Conservation (phyloP, 2,113 vertebrate genomes). For the Leuciscus idus region DNA sequence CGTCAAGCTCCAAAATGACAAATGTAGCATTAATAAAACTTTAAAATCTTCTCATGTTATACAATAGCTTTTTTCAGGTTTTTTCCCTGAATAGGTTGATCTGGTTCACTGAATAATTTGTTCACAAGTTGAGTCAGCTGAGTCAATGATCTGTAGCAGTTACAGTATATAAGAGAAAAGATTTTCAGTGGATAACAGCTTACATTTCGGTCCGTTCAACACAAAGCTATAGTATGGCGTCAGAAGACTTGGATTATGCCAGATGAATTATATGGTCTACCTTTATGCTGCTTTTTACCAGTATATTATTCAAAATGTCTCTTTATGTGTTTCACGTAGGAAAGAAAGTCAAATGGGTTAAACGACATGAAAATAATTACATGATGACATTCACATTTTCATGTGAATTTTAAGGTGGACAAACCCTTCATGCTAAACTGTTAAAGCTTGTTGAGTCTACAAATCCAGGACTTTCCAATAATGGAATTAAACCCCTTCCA, state of each 20-base stretch:
- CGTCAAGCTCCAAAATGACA: background rate
- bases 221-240: background rate
- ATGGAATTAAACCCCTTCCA: conserved; percentile 1
- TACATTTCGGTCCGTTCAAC: background rate
- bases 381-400: background rate
- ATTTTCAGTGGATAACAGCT: background rate
- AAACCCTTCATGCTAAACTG: background rate
- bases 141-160: background rate
- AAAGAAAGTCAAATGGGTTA: background rate
- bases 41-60: background rate
- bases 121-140: background rate
- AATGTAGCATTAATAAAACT: background rate
- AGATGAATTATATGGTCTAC: background rate
- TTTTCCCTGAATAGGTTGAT: background rate
- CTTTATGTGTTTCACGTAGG: background rate
- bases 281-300: background rate
- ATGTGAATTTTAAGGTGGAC: background rate
- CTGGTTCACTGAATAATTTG: background rate
- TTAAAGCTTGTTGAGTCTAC: conserved; percentile 7
- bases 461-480: background rate
- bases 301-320: background rate
- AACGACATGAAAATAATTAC: background rate
- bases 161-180: background rate
- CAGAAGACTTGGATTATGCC: background rate
- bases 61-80: background rate